A percentile compares a stretch with the other conserved stretches of the same genome.
Conservation (phyloP, 2,113 vertebrate species). For the Tachysurus vachellii region DNA sequence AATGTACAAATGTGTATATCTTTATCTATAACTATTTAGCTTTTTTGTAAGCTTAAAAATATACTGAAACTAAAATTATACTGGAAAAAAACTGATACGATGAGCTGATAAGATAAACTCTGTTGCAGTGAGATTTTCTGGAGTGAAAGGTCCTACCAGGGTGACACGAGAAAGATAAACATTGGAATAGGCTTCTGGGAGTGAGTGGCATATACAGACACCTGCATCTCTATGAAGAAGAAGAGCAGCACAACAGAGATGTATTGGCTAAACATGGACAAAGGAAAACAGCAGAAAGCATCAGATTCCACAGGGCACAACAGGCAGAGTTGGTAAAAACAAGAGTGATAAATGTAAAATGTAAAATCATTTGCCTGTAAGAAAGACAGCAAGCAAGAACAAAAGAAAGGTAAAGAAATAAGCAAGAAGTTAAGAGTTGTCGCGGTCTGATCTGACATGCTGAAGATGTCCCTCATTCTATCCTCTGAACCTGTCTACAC, state of each 20-base stretch:
- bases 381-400: not conserved
- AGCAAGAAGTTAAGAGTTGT: conserved; percentile 34
- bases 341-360: too few species aligned
- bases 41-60: not conserved
- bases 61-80: not conserved
- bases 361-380: too few species aligned
- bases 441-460: conserved; percentile 71
- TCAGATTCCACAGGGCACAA: conserved; percentile 58
- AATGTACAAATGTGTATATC: not conserved
- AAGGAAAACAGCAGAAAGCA: conserved; percentile 60
- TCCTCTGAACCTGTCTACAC: conserved; percentile 76
- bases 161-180: conserved; percentile 70
- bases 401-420: too few species aligned
- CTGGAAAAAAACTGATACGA: not conserved
- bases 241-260: conserved; percentile 34
- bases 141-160: conserved; percentile 58
- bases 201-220: conserved; percentile 50
- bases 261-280: conserved; percentile 69
- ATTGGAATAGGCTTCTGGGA: conserved; percentile 57
- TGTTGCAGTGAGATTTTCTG: conserved; percentile 42
- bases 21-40: not conserved
- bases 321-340: conserved; percentile 10
- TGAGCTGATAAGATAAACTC: not conserved
- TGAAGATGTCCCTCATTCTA: conserved; percentile 56
- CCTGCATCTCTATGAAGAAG: conserved; percentile 61